Evolutionary conservation across 2,113 vertebrate genomes (phyloP).

Genomic region (Paradoxurus hermaphroditus): DNA sequence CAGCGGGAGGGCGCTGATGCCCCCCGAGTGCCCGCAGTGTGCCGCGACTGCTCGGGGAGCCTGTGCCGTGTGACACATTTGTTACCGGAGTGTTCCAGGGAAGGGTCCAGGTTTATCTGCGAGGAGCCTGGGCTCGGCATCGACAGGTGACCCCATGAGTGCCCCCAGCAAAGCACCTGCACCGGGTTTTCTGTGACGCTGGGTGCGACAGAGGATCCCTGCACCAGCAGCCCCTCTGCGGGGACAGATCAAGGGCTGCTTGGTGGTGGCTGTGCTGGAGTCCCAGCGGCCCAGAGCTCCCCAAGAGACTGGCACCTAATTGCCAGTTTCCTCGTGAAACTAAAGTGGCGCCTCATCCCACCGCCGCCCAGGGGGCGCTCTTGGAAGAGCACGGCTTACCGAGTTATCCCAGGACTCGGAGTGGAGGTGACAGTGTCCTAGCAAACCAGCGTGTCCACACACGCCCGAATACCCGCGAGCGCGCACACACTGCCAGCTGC

Average conservation of each 20-base stretch:
- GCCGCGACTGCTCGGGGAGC: background rate
- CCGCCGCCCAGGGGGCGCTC: accelerated
- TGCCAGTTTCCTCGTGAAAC: background rate
- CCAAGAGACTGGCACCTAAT: background rate
- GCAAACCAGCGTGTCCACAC: background rate
- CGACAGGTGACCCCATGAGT: accelerated
- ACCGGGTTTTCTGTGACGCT: background rate
- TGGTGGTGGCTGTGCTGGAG: background rate
- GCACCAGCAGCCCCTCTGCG: background rate
- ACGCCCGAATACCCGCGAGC: too few relatives aligned
- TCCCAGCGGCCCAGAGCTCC: background rate
- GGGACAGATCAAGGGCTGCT: accelerated
- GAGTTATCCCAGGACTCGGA: background rate
- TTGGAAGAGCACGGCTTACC: background rate
- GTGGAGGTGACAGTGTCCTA: accelerated
- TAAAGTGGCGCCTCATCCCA: too few relatives aligned
- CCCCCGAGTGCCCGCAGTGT: accelerated
- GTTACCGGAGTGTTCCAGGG: background rate
- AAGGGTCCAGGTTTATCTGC: background rate
- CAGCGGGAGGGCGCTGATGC: background rate
- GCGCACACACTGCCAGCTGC: accelerated
- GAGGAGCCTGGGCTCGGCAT: background rate
- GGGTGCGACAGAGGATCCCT: background rate
- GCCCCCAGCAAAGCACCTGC: background rate
- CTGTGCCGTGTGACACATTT: accelerated